A percentile compares a stretch with the other conserved stretches of the same genome.
phyloP scores from a whole-genome alignment of 2,113 vertebrate species.

The Cryptotis parvus region DNA sequence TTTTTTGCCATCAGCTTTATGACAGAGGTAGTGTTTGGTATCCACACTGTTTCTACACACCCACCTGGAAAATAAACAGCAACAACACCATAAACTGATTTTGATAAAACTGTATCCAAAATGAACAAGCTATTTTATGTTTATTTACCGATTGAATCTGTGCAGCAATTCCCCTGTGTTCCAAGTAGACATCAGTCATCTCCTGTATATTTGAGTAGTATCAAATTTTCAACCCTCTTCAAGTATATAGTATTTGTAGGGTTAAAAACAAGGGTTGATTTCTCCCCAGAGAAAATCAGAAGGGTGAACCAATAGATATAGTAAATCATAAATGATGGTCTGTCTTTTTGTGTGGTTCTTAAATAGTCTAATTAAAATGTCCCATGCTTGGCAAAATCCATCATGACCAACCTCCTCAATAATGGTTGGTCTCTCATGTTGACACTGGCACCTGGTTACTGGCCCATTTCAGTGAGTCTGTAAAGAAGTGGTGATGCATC shows the following conservation, averaged over 20 bases:
- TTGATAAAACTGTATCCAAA: conserved; percentile 63
- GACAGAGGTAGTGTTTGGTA: not conserved
- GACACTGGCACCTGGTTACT: not conserved
- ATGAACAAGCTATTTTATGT: conserved; percentile 53
- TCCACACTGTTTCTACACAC: not conserved
- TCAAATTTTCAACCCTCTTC: conserved; percentile 36
- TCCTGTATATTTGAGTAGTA: conserved; percentile 50
- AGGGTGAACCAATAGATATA: conserved; percentile 59
- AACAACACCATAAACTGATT: conserved; percentile 3
- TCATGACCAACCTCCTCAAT: not conserved
- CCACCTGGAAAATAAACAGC: not conserved
- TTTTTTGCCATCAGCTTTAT: not conserved
- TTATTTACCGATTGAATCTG: conserved; percentile 52
- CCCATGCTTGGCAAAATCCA: conserved; percentile 7
- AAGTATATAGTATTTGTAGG: not conserved
- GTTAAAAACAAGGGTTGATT: conserved; percentile 60
- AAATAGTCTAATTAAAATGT: conserved; percentile 44
- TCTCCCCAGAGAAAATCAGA: conserved; percentile 54
- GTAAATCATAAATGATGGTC: conserved; percentile 15
- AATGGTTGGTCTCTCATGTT: not conserved
- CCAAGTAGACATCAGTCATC: not conserved
- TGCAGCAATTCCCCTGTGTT: conserved; percentile 1
- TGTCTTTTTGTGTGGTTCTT: conserved; percentile 9
- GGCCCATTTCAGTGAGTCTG: not conserved
- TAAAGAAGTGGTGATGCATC: not conserved